Evolutionary conservation across 1,140 invertebrate species (phyloP).

Genomic region (Drosophila santomea): DNA sequence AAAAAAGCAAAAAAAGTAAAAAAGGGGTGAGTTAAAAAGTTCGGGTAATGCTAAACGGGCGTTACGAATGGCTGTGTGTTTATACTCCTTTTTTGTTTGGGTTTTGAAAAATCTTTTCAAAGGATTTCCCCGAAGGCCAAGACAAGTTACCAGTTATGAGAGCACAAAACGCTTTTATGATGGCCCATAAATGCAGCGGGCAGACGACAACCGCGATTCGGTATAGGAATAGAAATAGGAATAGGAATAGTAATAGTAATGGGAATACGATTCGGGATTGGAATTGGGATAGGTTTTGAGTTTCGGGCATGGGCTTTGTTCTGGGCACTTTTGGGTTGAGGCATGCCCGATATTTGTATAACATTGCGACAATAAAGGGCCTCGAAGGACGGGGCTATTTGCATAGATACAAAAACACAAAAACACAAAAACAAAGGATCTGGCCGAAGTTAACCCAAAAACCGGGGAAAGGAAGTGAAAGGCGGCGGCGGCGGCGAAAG

Average conservation of each 20-base stretch:
- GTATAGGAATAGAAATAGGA: background rate
- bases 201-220: constrained; percentile 37
- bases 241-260: background rate
- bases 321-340: background rate
- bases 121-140: constrained; percentile 34
- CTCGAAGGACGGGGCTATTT: constrained; percentile 51
- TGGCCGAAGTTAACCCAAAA: constrained; percentile 41
- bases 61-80: constrained; percentile 65
- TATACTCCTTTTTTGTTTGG: constrained; percentile 35
- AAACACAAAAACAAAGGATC: constrained; percentile 11
- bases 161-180: constrained; percentile 64
- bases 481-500: constrained; percentile 34
- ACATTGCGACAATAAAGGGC: constrained; percentile 73
- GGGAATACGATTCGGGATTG: background rate
- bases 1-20: background rate
- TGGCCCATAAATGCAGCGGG: constrained; percentile 55
- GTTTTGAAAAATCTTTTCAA: constrained; percentile 18
- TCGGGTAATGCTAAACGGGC: constrained; percentile 55
- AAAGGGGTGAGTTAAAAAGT: constrained; percentile 62
- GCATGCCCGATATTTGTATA: constrained; percentile 73
- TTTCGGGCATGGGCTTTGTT: background rate
- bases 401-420: constrained; percentile 20
- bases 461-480: constrained; percentile 34
- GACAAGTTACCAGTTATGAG: constrained; percentile 44
- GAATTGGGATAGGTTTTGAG: constrained; percentile 6